These are phyloP conservation scores for Chelonoidis abingdonii DNA, from an alignment of 2,113 vertebrate species.

Conservation along the genomic window DNA sequence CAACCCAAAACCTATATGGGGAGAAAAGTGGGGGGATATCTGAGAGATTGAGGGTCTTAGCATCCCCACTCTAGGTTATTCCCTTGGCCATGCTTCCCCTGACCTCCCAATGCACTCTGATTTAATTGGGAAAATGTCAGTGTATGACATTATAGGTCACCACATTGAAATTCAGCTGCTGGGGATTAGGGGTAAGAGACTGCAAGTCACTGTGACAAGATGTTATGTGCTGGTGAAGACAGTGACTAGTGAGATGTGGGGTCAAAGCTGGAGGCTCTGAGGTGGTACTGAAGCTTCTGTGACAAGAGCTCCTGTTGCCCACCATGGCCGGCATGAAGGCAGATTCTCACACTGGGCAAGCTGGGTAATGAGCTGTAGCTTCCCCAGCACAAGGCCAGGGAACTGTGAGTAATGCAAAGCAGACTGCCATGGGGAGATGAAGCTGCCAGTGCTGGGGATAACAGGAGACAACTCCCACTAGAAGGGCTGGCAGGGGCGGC, in stretches of 20 bases:
- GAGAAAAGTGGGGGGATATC: not conserved
- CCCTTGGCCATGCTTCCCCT: not conserved
- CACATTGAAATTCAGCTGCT: not conserved
- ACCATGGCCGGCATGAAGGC: not conserved
- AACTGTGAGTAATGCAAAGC: not conserved
- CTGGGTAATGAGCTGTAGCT: not conserved
- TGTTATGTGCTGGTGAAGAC: not conserved
- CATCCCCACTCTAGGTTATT: not conserved
- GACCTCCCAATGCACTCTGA: not conserved
- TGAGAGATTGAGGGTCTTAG: not conserved
- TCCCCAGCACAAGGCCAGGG: not conserved
- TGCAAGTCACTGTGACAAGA: not conserved
- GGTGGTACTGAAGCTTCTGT: not conserved
- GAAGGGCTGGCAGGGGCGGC: no score
- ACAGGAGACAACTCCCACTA: not conserved
- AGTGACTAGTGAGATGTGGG: not conserved
- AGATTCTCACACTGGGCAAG: not conserved
- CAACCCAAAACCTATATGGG: not conserved
- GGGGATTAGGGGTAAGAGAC: not conserved
- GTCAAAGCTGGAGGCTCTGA: not conserved
- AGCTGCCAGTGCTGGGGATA: not conserved
- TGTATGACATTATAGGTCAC: accelerated
- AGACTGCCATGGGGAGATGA: not conserved
- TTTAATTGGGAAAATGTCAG: not conserved
- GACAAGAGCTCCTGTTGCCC: not conserved